Evolutionary conservation across 2,797 vertebrate genomes (phyloP).

Genomic region (Parauchenoglanis punctatus): DNA sequence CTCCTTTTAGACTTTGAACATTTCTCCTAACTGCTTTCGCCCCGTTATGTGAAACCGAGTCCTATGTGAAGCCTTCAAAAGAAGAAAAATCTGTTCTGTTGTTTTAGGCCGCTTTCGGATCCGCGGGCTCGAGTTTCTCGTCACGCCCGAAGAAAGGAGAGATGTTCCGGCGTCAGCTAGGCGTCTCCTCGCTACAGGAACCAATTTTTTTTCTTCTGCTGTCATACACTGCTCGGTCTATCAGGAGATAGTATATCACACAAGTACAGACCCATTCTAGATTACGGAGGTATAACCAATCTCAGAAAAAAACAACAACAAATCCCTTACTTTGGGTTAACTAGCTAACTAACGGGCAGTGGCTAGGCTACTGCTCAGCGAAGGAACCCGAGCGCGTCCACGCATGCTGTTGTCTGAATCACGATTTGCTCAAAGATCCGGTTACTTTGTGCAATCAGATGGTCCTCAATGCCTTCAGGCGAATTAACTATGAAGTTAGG

Average conservation of each 20-base stretch:
- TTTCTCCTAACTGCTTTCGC: slow-evolving; percentile 27
- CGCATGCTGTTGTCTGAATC: slow-evolving; percentile 40
- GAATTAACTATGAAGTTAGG: background rate
- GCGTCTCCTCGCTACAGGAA: background rate
- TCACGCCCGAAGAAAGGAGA: slow-evolving; percentile 5
- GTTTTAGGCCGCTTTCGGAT: slow-evolving; percentile 48
- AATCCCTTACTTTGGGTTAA: background rate
- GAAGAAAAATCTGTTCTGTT: slow-evolving; percentile 14
- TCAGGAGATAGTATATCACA: background rate
- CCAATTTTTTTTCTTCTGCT: background rate
- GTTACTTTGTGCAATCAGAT: background rate
- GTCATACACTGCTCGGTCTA: slow-evolving; percentile 11
- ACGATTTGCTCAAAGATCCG: background rate
- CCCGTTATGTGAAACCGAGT: background rate
- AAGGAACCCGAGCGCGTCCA: slow-evolving; percentile 15
- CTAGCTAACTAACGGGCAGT: slow-evolving; percentile 5
- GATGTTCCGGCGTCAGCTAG: background rate
- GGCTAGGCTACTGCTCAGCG: slow-evolving; percentile 17
- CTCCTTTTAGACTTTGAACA: slow-evolving; percentile 1
- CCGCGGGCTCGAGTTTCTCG: slow-evolving; percentile 55
- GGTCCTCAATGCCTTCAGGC: background rate
- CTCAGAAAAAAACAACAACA: background rate
- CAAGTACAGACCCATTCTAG: background rate
- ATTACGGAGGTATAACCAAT: background rate
- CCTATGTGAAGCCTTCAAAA: background rate